Evolutionary conservation across 2,888 invertebrate genomes (phyloP), one percentile per base, ranked within the genome.

Genomic region (Aphidoletes aphidimyza): DNA sequence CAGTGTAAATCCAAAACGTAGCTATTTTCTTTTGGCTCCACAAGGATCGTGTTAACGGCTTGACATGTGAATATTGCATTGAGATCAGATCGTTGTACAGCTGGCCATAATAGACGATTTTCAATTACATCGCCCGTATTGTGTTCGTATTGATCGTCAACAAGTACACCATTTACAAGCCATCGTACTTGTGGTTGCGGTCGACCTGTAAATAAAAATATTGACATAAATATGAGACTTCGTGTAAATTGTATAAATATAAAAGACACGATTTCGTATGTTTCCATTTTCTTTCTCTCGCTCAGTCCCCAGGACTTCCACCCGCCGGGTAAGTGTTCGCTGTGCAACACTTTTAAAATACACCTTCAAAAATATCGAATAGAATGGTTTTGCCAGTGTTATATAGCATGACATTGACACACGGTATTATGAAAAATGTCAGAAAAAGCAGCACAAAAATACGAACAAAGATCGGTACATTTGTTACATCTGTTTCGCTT

Each of bases 41-140:
- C 95, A 85, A 96, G 92, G 88, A 93, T 93, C 85, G 96, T 96
- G 91, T 97, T 97, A 88, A 94, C 92, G 36, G 97, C 96, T 89
- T 96, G 95, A 89, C 97, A 97, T 85, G 95, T 96, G 91, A 96
- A 96, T 86, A 95, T 94, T 30, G 95, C 94, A 87, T 96, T 95
- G 88, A 96, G 93, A 91, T 96, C 95, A 37, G 94, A 93, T 85
- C 97, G 92, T 85, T 93, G 92, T 86, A 96, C 93, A 83, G 94
- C 92, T 84, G 94, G 94, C 93, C 95, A 93, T 84, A 93, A 91
- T 86, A 94, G 92, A 87, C 95, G 92, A 91, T 96, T 96, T 90
- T 96, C 96, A 87, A 96, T 96, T 84, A 96, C 95, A 90, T 96
- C 95, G 30, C 95, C 95, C 11, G 95, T 94, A 89, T 95, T 95